A percentile compares a stretch with the other conserved stretches of the same genome.
These are phyloP conservation scores for Brevimyrus niger DNA, from an alignment of 2,113 vertebrate species.

Conservation along the genomic window DNA sequence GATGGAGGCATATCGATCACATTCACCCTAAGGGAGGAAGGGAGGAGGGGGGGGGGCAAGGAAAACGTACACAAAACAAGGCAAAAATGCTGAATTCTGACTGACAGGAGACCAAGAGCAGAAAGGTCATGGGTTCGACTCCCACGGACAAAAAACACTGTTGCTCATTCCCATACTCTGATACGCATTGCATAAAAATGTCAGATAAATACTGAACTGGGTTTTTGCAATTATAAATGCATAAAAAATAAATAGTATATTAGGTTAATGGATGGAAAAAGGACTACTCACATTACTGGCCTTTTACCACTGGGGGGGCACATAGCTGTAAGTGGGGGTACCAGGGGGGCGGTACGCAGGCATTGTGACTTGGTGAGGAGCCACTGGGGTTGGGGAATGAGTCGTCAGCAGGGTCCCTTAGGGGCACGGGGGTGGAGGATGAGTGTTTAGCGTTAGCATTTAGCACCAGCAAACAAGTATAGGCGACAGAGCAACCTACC, in stretches of 20 bases:
- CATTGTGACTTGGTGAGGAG: conserved; percentile 87
- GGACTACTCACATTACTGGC: conserved; percentile 61
- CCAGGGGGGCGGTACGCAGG: conserved; percentile 87
- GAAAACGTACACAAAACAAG: background rate
- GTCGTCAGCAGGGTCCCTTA: conserved; percentile 84
- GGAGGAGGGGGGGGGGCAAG: background rate
- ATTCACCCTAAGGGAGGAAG: conserved; percentile 63
- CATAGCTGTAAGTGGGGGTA: conserved; percentile 96
- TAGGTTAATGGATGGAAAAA: background rate
- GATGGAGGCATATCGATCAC: conserved; percentile 90
- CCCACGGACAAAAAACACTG: background rate
- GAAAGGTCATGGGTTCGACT: background rate
- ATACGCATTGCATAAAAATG: background rate
- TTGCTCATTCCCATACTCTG: background rate
- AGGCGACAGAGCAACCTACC: conserved; percentile 54
- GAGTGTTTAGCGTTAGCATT: background rate
- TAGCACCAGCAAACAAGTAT: background rate
- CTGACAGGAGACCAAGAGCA: background rate
- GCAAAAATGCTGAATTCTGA: background rate
- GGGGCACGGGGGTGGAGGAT: background rate
- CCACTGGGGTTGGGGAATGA: conserved; percentile 85
- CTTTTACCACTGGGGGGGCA: conserved; percentile 95
- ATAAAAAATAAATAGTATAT: background rate
- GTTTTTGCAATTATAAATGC: background rate
- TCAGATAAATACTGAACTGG: background rate